These are phyloP conservation scores for Peromyscus aztecus DNA, from an alignment of 2,797 vertebrate genomes.

Conservation along the genomic window DNA sequence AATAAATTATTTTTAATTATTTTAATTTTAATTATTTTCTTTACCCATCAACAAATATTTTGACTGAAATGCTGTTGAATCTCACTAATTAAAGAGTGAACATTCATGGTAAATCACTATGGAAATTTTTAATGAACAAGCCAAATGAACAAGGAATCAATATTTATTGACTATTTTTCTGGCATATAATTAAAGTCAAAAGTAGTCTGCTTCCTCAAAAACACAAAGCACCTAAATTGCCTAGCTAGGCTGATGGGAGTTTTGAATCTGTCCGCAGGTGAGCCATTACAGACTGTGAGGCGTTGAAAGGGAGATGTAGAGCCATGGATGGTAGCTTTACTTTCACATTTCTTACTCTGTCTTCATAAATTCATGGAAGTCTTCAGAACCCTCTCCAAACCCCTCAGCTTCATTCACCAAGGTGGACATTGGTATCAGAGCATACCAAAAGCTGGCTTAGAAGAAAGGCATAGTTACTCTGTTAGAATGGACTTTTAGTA, in stretches of 20 bases:
- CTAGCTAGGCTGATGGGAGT: neutral
- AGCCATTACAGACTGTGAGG: neutral
- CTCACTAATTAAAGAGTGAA: constrained; percentile 63
- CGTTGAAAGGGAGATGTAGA: neutral
- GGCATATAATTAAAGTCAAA: constrained; percentile 66
- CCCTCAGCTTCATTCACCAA: neutral
- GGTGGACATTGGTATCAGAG: neutral
- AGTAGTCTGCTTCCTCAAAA: constrained; percentile 54
- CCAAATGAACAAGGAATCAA: constrained; percentile 73
- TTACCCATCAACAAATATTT: constrained; percentile 67
- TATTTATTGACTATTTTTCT: constrained; percentile 71
- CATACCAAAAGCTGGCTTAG: neutral
- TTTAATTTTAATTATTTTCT: constrained; percentile 18
- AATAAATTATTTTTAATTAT: constrained; percentile 26
- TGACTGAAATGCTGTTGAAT: constrained; percentile 51
- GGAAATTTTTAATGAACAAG: constrained; percentile 73
- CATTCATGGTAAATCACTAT: constrained; percentile 56
- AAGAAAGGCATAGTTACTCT: neutral
- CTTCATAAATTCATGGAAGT: neutral
- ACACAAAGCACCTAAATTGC: neutral
- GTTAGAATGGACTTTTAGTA: constrained; percentile 49
- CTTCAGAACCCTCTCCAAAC: neutral
- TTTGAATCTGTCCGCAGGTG: neutral
- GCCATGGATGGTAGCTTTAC: neutral
- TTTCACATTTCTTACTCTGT: neutral